A percentile compares a stretch with the other conserved stretches of the same genome.
These are phyloP conservation scores for Conus betulinus DNA, from an alignment of 1,140 invertebrate species.

Conservation along the genomic window DNA sequence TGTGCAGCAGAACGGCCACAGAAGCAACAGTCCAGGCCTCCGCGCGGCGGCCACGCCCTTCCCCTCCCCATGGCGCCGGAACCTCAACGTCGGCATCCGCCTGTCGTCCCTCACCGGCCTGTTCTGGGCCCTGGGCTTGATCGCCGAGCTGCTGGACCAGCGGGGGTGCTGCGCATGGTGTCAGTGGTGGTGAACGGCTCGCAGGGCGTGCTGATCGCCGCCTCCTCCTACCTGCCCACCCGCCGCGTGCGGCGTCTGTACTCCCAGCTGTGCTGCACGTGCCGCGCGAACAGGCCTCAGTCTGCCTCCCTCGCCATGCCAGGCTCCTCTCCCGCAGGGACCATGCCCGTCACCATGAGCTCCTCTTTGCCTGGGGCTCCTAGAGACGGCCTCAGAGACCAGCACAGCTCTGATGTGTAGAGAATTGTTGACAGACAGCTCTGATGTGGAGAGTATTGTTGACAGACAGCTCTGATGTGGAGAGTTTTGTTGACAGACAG, in stretches of 20 bases:
- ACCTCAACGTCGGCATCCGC: slow-evolving; percentile 53
- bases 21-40: neutral
- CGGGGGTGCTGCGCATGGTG: slow-evolving; percentile 74
- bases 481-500: no score
- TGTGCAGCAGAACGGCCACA: neutral
- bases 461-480: no score
- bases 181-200: slow-evolving; percentile 80
- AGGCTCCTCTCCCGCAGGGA: neutral
- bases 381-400: neutral
- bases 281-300: neutral
- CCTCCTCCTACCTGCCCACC: neutral
- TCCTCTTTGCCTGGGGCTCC: neutral
- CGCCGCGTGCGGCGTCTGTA: slow-evolving; percentile 7
- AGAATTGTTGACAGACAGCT: neutral
- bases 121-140: slow-evolving; percentile 54
- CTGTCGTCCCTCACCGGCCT: slow-evolving; percentile 55
- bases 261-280: slow-evolving; percentile 21
- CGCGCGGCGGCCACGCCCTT: neutral
- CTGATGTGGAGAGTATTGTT: neutral
- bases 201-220: slow-evolving; percentile 69
- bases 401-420: neutral
- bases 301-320: neutral
- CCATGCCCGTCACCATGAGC: neutral
- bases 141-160: slow-evolving; percentile 44
- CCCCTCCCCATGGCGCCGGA: slow-evolving; percentile 26